Conservation (phyloP, 92 coral and sea anemone species). For the Zoanthus gigantus region DNA sequence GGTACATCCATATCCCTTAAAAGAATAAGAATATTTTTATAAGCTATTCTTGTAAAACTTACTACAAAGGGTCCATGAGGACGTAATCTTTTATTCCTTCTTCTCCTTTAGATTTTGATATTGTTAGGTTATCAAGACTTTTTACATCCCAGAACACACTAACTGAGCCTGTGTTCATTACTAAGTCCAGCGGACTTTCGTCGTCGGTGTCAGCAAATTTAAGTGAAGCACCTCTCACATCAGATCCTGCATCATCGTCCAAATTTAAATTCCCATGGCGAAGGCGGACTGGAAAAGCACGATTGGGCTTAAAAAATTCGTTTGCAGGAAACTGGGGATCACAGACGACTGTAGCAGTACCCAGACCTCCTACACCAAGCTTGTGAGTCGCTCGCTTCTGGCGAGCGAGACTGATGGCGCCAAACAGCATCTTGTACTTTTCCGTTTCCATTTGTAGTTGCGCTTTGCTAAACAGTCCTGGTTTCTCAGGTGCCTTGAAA, state of each 20-base stretch:
- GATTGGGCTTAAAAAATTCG: slow-evolving; percentile 64
- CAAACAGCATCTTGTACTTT: slow-evolving; percentile 70
- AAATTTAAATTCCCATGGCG: slow-evolving; percentile 63
- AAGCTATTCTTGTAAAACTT: background rate
- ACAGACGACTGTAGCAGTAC: slow-evolving; percentile 62
- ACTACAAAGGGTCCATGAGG: slow-evolving; percentile 62
- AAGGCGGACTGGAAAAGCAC: slow-evolving; percentile 57
- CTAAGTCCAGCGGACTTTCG: slow-evolving; percentile 66
- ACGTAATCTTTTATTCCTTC: slow-evolving; percentile 57
- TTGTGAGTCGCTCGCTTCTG: slow-evolving; percentile 80
- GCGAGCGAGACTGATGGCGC: slow-evolving; percentile 53
- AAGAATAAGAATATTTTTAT: too few species aligned
- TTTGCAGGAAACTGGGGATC: slow-evolving; percentile 82
- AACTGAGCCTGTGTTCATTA: slow-evolving; percentile 66
- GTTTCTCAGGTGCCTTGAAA: slow-evolving; percentile 74
- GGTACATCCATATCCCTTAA: too few species aligned
- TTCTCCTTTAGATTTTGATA: slow-evolving; percentile 30
- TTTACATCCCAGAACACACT: slow-evolving; percentile 57
- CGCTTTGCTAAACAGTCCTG: slow-evolving; percentile 70
- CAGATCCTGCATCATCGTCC: slow-evolving; percentile 60
- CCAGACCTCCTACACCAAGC: slow-evolving; percentile 73
- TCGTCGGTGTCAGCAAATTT: slow-evolving; percentile 70
- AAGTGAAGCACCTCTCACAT: slow-evolving; percentile 62
- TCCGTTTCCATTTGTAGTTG: slow-evolving; percentile 57
- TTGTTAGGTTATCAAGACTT: slow-evolving; percentile 58